Evolutionary conservation across 2,113 vertebrate species (phyloP), one percentile per base, ranked within the genome.

Genomic region (Canis aureus): DNA sequence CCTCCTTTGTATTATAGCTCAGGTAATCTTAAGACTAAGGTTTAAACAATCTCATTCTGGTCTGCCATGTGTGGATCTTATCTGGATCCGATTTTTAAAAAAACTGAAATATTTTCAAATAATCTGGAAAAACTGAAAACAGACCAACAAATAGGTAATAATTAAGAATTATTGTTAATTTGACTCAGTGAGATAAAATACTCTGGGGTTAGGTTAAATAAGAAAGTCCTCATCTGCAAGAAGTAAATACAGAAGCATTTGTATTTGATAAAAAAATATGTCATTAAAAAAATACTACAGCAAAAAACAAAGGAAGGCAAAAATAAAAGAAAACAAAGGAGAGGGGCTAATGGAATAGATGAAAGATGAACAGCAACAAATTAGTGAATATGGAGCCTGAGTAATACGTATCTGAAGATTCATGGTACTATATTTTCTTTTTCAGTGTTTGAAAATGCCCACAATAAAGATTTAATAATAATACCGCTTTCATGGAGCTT

Each of bases 101-200:
- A 19, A 73, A 60, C 35, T 84, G 60, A 94, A 89, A 83, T 76
- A 64, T 67, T 86, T 96, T 91, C 51, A 84, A 95, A 80, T 83
- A 97, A 73, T 81, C 55, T 60, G 55, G 35, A 94, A 92, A 96
- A 96, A 81, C 16, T 88, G 9, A 94, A 69, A 22, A 79, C 5
- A 81, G 25, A 92, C 0, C 29, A 76, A 80, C 17, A 92, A 89
- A 32, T 23, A 92, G 23, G 38, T 74, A 95, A 80, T 64, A 67
- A 78, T 84, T 53, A 76, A 69, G 22, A 92, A 89, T 82, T 90
- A 91, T 5, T 60, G 55, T 59, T 84, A 73, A 92, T 92, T 69
- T 81, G 8, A 15, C 55, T 55, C 71, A 32, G 13, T 38, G 17
- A 85, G 23, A 91, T 20, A 59, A 51, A 76, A 53, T 53, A 79